Percentiles rank a stretch among this genome's conserved stretches.
phyloP scores from a whole-genome alignment of 2,113 vertebrate species.

The Hassar affinis region DNA sequence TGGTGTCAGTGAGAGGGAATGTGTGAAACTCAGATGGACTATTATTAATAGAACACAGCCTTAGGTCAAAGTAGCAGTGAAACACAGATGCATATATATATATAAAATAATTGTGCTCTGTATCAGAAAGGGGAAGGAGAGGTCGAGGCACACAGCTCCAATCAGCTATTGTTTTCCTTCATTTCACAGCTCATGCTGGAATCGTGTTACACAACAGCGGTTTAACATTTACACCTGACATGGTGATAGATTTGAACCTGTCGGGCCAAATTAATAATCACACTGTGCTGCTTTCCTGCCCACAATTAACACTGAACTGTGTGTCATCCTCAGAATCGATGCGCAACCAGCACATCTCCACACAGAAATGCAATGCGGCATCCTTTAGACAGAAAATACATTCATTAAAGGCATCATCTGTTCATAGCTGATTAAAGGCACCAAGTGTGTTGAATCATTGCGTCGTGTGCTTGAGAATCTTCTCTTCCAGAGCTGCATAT shows the following conservation, averaged over 20 bases:
- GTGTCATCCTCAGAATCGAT: neutral
- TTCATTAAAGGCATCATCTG: neutral
- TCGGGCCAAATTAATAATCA: neutral
- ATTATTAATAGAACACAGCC: constrained; percentile 46
- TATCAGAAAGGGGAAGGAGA: constrained; percentile 7
- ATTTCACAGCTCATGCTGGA: constrained; percentile 4
- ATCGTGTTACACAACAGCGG: constrained; percentile 2
- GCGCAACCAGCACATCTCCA: neutral
- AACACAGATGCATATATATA: constrained; percentile 8
- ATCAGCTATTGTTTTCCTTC: constrained; percentile 14
- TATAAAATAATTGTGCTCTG: constrained; percentile 4
- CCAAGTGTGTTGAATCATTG: constrained; percentile 15
- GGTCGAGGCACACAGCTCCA: neutral
- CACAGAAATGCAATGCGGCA: neutral
- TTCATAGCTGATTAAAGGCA: constrained; percentile 1
- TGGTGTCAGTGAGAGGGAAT: constrained; percentile 36
- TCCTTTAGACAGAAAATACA: constrained; percentile 4
- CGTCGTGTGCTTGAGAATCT: constrained; percentile 53
- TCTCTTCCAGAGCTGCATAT: constrained; percentile 71
- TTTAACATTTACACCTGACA: neutral
- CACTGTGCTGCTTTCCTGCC: constrained; percentile 16
- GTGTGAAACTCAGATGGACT: constrained; percentile 34
- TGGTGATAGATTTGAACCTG: constrained; percentile 7
- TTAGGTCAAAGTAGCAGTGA: constrained; percentile 15
- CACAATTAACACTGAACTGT: constrained; percentile 3